phyloP scores from a whole-genome alignment of 1,140 invertebrate genomes.

The Mycetomoellerius zeteki region DNA sequence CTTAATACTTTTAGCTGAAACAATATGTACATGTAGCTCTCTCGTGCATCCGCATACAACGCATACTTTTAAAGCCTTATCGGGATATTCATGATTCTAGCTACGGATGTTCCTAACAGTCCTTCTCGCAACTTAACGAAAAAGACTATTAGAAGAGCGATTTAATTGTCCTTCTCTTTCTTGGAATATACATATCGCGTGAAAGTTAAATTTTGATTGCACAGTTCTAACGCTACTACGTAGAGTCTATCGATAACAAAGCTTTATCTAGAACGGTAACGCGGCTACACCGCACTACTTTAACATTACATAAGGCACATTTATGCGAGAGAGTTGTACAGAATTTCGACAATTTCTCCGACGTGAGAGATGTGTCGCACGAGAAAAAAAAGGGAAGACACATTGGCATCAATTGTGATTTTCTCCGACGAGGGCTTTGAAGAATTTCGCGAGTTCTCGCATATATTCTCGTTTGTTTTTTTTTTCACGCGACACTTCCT shows the following conservation, averaged over 20 bases:
- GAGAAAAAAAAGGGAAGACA: constrained; percentile 22
- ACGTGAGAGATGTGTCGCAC: constrained; percentile 11
- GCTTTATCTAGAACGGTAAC: constrained; percentile 45
- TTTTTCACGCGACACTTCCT: constrained; percentile 5
- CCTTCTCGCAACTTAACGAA: constrained; percentile 6
- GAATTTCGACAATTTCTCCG: constrained; percentile 36
- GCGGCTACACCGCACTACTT: constrained; percentile 19
- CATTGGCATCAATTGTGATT: neutral
- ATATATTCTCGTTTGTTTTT: neutral
- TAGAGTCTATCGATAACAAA: constrained; percentile 44
- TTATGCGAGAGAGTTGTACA: constrained; percentile 55
- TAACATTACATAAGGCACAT: constrained; percentile 56
- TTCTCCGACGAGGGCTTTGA: neutral
- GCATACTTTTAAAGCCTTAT: constrained; percentile 30
- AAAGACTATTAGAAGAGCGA: neutral
- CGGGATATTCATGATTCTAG: constrained; percentile 30
- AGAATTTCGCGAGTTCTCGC: neutral
- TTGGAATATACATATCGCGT: constrained; percentile 1
- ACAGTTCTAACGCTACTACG: constrained; percentile 53
- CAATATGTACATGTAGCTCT: constrained; percentile 43
- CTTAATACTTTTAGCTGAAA: constrained; percentile 52
- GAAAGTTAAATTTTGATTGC: constrained; percentile 59
- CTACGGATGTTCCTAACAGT: neutral
- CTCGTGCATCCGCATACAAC: constrained; percentile 12
- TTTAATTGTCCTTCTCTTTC: neutral